These are phyloP conservation scores for Escarpia spicata DNA, from an alignment of 2,888 invertebrate genomes.

Conservation along the genomic window DNA sequence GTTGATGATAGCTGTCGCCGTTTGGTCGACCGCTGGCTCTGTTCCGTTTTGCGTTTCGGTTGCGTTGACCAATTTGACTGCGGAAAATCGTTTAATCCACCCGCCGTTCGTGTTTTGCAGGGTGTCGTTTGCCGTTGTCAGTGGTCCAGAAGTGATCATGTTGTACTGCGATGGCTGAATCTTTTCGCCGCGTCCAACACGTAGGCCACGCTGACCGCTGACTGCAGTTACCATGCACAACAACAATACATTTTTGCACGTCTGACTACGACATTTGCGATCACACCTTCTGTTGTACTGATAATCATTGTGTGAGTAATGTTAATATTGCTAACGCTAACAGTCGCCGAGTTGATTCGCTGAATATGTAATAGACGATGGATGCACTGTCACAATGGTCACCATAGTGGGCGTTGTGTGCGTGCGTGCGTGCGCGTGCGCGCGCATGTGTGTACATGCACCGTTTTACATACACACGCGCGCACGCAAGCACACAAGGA, in stretches of 20 bases:
- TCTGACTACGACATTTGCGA: neutral
- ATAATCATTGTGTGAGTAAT: neutral
- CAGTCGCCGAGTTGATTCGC: constrained; percentile 4
- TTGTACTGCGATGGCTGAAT: neutral
- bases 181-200: neutral
- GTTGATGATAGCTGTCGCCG: neutral
- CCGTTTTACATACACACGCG: neutral
- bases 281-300: neutral
- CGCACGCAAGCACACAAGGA: too few species aligned
- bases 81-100: neutral
- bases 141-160: neutral
- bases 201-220: neutral
- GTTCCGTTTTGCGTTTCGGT: neutral
- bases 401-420: neutral
- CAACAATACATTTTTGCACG: neutral
- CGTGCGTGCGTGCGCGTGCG: neutral
- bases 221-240: neutral
- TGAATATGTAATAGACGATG: neutral
- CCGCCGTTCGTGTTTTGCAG: neutral
- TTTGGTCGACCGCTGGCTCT: neutral
- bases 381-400: too few species aligned
- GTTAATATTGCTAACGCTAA: neutral
- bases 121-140: neutral
- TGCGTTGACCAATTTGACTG: neutral
- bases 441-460: neutral